A percentile compares a stretch with the other conserved stretches of the same genome.
Conservation (phyloP, 2,113 vertebrate genomes). For the Rhegmatorhina hoffmannsi region DNA sequence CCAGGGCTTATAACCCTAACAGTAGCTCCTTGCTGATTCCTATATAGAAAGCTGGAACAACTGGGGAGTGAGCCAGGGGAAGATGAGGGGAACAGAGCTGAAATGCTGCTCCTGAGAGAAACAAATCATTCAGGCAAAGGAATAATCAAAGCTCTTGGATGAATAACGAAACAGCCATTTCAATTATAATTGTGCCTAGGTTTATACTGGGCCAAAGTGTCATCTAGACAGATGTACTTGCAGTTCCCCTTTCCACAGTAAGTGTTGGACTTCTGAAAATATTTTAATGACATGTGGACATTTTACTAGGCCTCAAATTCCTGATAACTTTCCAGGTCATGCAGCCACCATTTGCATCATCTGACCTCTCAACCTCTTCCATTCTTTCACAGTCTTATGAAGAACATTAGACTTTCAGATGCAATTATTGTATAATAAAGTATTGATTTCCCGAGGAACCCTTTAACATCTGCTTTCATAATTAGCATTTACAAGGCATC, state of each 20-base stretch:
- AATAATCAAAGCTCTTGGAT: constrained; percentile 37
- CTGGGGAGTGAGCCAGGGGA: constrained; percentile 60
- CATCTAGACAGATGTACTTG: constrained; percentile 49
- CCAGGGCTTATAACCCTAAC: constrained; percentile 56
- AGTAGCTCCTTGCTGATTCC: constrained; percentile 6
- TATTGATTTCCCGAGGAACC: constrained; percentile 78
- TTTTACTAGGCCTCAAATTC: constrained; percentile 66
- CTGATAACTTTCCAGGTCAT: constrained; percentile 70
- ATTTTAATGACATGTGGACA: constrained; percentile 56
- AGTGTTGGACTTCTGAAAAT: constrained; percentile 62
- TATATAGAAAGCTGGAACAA: constrained; percentile 62
- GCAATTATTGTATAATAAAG: constrained; percentile 82
- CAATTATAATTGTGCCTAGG: constrained; percentile 42
- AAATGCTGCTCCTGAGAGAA: constrained; percentile 57
- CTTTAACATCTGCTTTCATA: constrained; percentile 75
- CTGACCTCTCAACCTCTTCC: constrained; percentile 69
- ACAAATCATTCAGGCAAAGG: constrained; percentile 61
- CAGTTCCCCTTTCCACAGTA: constrained; percentile 63
- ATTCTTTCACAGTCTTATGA: constrained; percentile 59
- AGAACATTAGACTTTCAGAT: constrained; percentile 77
- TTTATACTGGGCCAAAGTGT: constrained; percentile 57
- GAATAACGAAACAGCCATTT: constrained; percentile 46
- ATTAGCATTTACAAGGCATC: constrained; percentile 77
- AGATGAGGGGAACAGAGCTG: constrained; percentile 49
- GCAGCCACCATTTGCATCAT: constrained; percentile 64